phyloP scores from a whole-genome alignment of 2,888 invertebrate species.

The Tetragnatha montana region DNA sequence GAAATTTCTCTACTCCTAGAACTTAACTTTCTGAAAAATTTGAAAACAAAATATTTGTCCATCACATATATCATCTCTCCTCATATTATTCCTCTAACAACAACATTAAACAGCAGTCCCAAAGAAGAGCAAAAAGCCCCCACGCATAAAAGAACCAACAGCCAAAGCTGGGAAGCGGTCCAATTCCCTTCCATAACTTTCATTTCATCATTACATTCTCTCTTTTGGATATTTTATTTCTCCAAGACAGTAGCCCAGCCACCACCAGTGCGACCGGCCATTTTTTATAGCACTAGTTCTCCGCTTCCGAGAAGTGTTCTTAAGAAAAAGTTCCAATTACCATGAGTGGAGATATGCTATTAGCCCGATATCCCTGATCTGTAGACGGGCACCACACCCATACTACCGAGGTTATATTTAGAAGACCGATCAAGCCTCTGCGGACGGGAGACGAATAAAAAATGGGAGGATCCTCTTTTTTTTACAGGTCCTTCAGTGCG shows the following conservation, averaged over 20 bases:
- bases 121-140: constrained; percentile 28
- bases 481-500: not conserved
- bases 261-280: constrained; percentile 1
- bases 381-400: constrained; percentile 41
- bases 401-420: constrained; percentile 41
- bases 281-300: not conserved
- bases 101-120: constrained; percentile 43
- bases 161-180: constrained; percentile 50
- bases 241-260: constrained; percentile 41
- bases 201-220: constrained; percentile 6
- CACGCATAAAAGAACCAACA: constrained; percentile 11
- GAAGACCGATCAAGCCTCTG: constrained; percentile 28
- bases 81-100: constrained; percentile 43
- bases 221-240: not conserved
- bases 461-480: not conserved
- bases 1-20: too few relatives aligned
- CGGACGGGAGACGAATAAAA: constrained; percentile 1
- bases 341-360: constrained; percentile 60
- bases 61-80: constrained; percentile 26
- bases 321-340: constrained; percentile 54
- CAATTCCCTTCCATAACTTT: constrained; percentile 18
- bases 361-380: constrained; percentile 34
- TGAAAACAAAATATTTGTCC: too few relatives aligned
- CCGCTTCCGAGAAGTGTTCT: constrained; percentile 35
- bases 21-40: too few relatives aligned